Base-by-base conservation (phyloP, 2,888 invertebrate species). In the Geophilus truncorum region DNA sequence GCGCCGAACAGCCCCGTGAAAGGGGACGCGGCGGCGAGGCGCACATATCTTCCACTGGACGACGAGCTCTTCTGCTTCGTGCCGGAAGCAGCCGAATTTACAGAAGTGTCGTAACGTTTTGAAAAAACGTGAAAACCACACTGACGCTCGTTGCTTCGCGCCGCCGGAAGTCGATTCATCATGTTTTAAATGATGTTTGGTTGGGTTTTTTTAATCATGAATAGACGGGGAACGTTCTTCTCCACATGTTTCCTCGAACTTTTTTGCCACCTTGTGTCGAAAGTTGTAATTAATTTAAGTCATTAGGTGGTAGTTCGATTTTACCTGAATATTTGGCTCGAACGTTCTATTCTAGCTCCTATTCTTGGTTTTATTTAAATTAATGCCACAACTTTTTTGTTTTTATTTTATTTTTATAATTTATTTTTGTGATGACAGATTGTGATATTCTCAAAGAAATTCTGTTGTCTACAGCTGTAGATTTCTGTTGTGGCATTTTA, bases 51-150 rank as follows among this genome's bases (percentile, higher is more conserved):
- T 51, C 51, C 51, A 51, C 15, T 51, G 51, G 51, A 51, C 18
- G 34, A 51, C 15, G 51, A 5, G 18, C 18, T 34, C 34, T 34
- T 5, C 34, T 51, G 51, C 51, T 51, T 51, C 51, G 51, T 51
- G 18, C 51, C 51, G 15, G 51, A 51, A 51, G 51, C 51, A 3
- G 51, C 51, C n/a, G 51, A 76, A 32, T 70, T 34, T 51, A 12
- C 36, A 75, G 76, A 81, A 36, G 51, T 70, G 25, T 40, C 25
- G n/a, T 51, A 51, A 51, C 51, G 51, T n/a, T n/a, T n/a, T n/a
- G n/a, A n/a, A n/a, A n/a, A n/a, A n/a, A n/a, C n/a, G n/a, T n/a
- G n/a, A n/a, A n/a, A n/a, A n/a, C n/a, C n/a, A n/a, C n/a, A n/a
- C n/a, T 12, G 51, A 15, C 15, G 51, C 51, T 51, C 51, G 51